phyloP scores from a whole-genome alignment of 2,113 vertebrate genomes.

The Plectropomus leopardus region DNA sequence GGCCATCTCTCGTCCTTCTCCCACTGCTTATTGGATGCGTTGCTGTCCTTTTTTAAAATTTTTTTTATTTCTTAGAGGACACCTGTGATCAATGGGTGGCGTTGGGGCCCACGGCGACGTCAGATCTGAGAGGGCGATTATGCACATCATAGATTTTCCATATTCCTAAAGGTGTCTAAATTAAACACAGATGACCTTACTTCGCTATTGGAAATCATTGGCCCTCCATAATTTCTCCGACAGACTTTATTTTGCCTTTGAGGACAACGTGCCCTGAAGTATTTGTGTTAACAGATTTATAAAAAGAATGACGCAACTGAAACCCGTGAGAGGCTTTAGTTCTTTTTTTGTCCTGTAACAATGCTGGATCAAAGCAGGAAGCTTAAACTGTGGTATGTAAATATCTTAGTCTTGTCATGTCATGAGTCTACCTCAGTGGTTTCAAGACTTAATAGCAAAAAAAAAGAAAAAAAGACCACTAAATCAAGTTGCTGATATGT shows the following conservation, averaged over 20 bases:
- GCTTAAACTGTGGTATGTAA: constrained; percentile 22
- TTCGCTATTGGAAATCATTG: constrained; percentile 72
- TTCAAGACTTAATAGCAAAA: not conserved
- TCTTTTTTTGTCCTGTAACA: constrained; percentile 43
- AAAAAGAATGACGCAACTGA: constrained; percentile 28
- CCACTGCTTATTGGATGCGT: constrained; percentile 15
- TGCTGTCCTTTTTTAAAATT: constrained; percentile 57
- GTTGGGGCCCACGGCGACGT: not conserved
- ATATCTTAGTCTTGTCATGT: constrained; percentile 43
- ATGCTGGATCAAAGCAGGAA: constrained; percentile 37
- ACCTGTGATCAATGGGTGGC: constrained; percentile 55
- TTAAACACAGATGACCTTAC: constrained; percentile 73
- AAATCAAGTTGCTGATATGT: too few relatives aligned
- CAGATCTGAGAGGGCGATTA: constrained; percentile 61
- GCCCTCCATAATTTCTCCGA: constrained; percentile 43
- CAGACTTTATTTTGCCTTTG: constrained; percentile 63
- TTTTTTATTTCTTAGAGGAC: too few relatives aligned
- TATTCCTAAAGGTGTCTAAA: constrained; percentile 71
- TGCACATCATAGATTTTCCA: constrained; percentile 75
- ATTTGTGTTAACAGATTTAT: constrained; percentile 39
- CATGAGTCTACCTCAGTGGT: not conserved
- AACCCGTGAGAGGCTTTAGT: constrained; percentile 23
- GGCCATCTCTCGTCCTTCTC: constrained; percentile 5
- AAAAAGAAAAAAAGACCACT: too few relatives aligned
- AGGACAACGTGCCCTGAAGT: constrained; percentile 46